Conservation (phyloP, 2,888 invertebrate species). For the Crocallis elinguaria region DNA sequence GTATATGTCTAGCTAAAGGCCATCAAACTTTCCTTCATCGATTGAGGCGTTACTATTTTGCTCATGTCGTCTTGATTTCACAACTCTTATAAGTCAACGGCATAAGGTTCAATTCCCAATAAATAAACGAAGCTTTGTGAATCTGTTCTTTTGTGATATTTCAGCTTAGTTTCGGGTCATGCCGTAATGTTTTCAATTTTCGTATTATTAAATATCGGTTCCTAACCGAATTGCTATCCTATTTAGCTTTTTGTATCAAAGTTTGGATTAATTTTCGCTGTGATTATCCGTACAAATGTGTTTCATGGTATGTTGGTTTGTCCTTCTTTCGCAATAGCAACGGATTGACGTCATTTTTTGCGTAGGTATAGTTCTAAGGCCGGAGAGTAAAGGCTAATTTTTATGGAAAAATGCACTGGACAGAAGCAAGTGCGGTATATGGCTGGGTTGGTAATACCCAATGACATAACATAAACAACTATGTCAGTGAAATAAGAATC, state of each 20-base stretch:
- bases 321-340: too few species aligned
- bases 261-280: constrained; percentile 21
- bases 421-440: too few species aligned
- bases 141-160: constrained; percentile 10
- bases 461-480: too few species aligned
- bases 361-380: too few species aligned
- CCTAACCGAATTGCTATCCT: constrained; percentile 25
- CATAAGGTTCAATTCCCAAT: constrained; percentile 5
- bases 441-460: too few species aligned
- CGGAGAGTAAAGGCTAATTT: too few species aligned
- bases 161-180: constrained; percentile 26
- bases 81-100: neutral
- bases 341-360: too few species aligned
- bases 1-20: constrained; percentile 1
- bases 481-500: too few species aligned
- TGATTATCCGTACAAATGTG: neutral
- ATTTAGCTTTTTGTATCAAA: constrained; percentile 21
- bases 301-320: too few species aligned
- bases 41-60: constrained; percentile 1
- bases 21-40: constrained; percentile 18
- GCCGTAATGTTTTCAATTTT: constrained; percentile 22
- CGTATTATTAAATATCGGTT: constrained; percentile 24
- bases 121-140: too few species aligned
- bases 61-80: neutral
- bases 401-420: too few species aligned